Evolutionary conservation across 2,113 vertebrate genomes (phyloP).

Genomic region (Megaceryle torquata): DNA sequence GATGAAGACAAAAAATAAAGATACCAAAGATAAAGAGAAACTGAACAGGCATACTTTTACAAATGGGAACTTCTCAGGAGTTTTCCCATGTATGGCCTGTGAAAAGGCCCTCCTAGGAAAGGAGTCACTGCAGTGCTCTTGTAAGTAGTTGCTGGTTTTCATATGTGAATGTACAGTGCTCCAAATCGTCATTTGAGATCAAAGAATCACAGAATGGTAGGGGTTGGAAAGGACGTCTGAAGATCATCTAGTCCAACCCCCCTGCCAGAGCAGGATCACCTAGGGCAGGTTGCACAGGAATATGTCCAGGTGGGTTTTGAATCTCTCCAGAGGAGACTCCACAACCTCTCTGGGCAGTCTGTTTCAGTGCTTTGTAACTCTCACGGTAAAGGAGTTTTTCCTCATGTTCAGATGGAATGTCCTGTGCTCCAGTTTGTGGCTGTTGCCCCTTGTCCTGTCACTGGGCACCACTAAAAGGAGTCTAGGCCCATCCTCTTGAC

Average conservation of each 20-base stretch:
- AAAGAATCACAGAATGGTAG: neutral
- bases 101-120: slow-evolving; percentile 86
- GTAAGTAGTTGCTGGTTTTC: slow-evolving; percentile 75
- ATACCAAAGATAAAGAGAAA: slow-evolving; percentile 87
- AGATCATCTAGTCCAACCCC: neutral
- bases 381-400: neutral
- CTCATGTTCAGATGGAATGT: neutral
- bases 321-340: neutral
- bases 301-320: neutral
- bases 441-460: neutral
- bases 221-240: neutral
- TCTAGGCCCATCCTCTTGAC: neutral
- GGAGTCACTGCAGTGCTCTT: slow-evolving; percentile 86
- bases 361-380: neutral
- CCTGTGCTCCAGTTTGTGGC: neutral
- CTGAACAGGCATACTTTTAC: slow-evolving; percentile 83
- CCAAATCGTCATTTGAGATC: neutral
- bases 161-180: neutral
- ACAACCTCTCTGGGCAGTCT: neutral
- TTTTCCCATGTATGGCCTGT: slow-evolving; percentile 84
- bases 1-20: slow-evolving; percentile 84
- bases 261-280: neutral
- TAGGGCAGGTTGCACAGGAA: neutral
- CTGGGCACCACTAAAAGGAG: neutral
- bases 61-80: slow-evolving; percentile 79